Evolutionary conservation across 1,140 invertebrate genomes (phyloP).

Genomic region (Hylyphantes graminicola): DNA sequence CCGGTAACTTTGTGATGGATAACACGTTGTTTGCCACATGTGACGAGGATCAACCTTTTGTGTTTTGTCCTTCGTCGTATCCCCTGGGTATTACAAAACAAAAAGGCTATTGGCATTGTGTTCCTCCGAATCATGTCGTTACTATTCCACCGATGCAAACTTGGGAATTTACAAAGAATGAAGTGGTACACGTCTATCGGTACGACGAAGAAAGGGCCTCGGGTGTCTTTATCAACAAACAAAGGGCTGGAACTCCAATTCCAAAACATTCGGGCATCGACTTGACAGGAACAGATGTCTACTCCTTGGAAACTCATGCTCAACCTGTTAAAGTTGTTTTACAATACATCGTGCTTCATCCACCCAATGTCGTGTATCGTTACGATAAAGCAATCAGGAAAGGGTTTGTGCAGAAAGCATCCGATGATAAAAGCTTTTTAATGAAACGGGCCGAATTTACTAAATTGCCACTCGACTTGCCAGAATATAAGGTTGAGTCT

Average conservation of each 20-base stretch:
- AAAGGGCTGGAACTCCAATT: not conserved
- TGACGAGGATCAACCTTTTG: not conserved
- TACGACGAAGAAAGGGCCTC: not conserved
- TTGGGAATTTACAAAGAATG: not conserved
- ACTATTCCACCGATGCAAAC: not conserved
- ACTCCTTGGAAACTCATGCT: not conserved
- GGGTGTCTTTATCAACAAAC: not conserved
- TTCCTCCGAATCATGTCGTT: not conserved
- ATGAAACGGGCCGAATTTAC: not conserved
- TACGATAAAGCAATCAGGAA: not conserved
- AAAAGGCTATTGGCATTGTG: not conserved
- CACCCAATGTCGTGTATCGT: not conserved
- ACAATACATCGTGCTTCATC: not conserved
- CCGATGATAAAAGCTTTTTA: not conserved
- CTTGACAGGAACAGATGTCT: not conserved
- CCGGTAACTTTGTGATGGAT: constrained; percentile 21
- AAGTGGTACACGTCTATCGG: not conserved
- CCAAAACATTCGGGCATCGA: not conserved
- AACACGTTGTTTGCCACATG: not conserved
- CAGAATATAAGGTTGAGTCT: not conserved
- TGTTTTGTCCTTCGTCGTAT: constrained; percentile 17
- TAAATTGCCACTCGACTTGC: not conserved
- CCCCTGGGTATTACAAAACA: not conserved
- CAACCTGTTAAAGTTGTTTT: not conserved
- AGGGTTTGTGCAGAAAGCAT: too few relatives aligned